phyloP scores from a whole-genome alignment of 1,140 invertebrate species.

The Danaus plexippus region DNA sequence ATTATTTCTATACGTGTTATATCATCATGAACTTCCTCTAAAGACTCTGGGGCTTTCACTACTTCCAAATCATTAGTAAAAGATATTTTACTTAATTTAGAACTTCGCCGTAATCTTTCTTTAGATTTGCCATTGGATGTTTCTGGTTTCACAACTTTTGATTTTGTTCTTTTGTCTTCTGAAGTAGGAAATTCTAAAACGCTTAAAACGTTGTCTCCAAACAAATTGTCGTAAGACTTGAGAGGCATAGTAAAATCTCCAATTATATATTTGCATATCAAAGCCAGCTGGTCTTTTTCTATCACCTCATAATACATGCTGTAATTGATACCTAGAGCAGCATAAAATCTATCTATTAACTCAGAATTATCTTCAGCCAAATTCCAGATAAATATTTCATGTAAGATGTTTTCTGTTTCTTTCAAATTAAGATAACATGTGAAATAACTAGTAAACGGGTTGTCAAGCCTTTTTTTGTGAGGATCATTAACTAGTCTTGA shows the following conservation, averaged over 20 bases:
- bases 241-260: slow-evolving; percentile 66
- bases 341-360: slow-evolving; percentile 73
- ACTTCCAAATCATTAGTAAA: slow-evolving; percentile 37
- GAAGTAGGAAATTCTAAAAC: slow-evolving; percentile 44
- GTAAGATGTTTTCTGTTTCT: slow-evolving; percentile 55
- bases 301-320: slow-evolving; percentile 72
- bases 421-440: slow-evolving; percentile 71
- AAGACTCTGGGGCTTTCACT: slow-evolving; percentile 37
- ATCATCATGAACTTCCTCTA: slow-evolving; percentile 28
- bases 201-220: slow-evolving; percentile 59
- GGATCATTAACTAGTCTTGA: slow-evolving; percentile 68
- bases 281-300: slow-evolving; percentile 68
- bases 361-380: slow-evolving; percentile 61
- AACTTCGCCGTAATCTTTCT: slow-evolving; percentile 37
- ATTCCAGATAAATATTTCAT: slow-evolving; percentile 61
- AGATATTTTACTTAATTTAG: slow-evolving; percentile 42
- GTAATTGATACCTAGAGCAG: slow-evolving; percentile 69
- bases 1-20: slow-evolving; percentile 23
- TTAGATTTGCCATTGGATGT: slow-evolving; percentile 39
- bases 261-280: slow-evolving; percentile 72
- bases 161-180: slow-evolving; percentile 52
- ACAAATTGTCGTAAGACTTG: slow-evolving; percentile 62
- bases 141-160: slow-evolving; percentile 55
- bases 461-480: slow-evolving; percentile 36
- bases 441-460: slow-evolving; percentile 69